These are phyloP conservation scores for Cryptosula pallasiana DNA, from an alignment of 2,888 invertebrate genomes.

Conservation along the genomic window DNA sequence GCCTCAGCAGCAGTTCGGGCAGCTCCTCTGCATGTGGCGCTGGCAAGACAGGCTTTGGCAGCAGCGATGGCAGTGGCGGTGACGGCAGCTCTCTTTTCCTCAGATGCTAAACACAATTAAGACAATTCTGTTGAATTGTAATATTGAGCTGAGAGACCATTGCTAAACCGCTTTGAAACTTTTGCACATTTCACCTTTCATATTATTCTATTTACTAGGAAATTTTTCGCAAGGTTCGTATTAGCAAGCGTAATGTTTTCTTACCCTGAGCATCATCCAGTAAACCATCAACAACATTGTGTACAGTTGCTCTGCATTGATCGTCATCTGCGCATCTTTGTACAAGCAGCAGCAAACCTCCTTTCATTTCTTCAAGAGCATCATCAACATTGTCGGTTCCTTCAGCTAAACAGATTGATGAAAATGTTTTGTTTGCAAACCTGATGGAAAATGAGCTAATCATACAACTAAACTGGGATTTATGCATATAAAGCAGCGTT, in stretches of 20 bases:
- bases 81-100: background rate
- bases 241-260: too few species aligned
- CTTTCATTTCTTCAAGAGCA: background rate
- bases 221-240: too few species aligned
- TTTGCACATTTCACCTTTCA: too few species aligned
- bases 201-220: too few species aligned
- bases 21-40: background rate
- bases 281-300: background rate
- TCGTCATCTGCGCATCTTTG: background rate
- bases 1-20: background rate
- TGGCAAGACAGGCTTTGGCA: slow-evolving; percentile 2
- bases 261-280: background rate
- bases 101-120: background rate
- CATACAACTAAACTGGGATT: too few species aligned
- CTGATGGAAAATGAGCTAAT: too few species aligned
- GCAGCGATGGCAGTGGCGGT: background rate
- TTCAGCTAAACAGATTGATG: background rate
- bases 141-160: too few species aligned
- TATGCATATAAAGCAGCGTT: too few species aligned
- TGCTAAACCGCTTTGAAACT: too few species aligned
- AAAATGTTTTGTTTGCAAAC: too few species aligned
- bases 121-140: background rate
- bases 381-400: background rate
- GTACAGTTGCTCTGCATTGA: background rate
- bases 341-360: background rate